Conservation (phyloP, 2,113 vertebrate genomes). For the Paramormyrops kingsleyae region DNA sequence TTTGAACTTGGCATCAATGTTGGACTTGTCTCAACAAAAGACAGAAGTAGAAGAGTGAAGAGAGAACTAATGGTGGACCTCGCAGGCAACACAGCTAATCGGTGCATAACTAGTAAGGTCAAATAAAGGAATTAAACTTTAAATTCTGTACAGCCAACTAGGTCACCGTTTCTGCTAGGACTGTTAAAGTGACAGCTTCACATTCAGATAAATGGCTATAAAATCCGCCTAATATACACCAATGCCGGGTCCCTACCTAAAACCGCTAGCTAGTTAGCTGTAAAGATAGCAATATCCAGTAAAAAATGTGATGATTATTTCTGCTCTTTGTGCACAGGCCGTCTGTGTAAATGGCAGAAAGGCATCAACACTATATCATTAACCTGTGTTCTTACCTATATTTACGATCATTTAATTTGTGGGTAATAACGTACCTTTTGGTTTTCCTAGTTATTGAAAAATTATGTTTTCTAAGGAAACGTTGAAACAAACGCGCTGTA, state of each 20-base stretch:
- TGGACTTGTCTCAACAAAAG: not conserved
- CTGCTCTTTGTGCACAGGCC: not conserved
- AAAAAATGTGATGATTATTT: not conserved
- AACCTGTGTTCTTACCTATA: not conserved
- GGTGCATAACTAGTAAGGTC: not conserved
- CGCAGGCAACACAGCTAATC: not conserved
- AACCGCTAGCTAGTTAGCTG: not conserved
- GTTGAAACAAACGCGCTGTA: not conserved
- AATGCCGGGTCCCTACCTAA: not conserved
- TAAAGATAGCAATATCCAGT: not conserved
- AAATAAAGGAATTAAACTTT: not conserved
- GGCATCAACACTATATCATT: not conserved
- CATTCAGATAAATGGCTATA: not conserved
- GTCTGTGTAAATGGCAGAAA: not conserved
- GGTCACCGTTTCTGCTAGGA: not conserved
- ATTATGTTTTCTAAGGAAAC: not conserved
- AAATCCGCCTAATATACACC: not conserved
- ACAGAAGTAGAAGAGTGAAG: not conserved
- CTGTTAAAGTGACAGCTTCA: not conserved
- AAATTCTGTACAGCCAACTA: not conserved
- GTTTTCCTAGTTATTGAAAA: not conserved
- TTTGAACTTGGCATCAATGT: not conserved
- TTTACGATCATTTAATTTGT: not conserved
- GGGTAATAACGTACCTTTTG: conserved; percentile 6
- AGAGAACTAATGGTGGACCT: not conserved